phyloP scores from a whole-genome alignment of 2,113 vertebrate species.

The Labeo rohita region DNA sequence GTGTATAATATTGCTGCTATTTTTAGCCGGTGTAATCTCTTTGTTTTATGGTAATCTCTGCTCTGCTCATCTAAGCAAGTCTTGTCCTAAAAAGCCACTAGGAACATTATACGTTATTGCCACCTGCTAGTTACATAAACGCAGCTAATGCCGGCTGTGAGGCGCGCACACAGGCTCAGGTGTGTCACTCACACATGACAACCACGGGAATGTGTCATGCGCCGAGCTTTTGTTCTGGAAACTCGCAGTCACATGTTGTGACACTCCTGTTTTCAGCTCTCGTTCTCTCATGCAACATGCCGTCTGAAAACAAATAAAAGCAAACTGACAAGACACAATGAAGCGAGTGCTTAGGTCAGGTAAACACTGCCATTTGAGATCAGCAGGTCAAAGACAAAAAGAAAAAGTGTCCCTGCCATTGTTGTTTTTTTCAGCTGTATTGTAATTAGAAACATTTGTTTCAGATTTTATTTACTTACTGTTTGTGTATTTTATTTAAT shows the following conservation, averaged over 20 bases:
- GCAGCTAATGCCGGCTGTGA: constrained; percentile 51
- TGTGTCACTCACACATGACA: constrained; percentile 47
- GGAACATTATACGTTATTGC: constrained; percentile 55
- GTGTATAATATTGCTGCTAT: constrained; percentile 27
- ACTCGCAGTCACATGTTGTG: constrained; percentile 25
- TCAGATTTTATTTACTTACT: too few relatives aligned
- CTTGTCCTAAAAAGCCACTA: constrained; percentile 55
- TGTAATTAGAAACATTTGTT: not conserved
- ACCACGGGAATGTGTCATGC: constrained; percentile 14
- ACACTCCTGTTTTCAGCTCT: not conserved
- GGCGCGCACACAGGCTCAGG: constrained; percentile 16
- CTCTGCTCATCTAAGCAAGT: constrained; percentile 65
- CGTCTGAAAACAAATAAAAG: constrained; percentile 19
- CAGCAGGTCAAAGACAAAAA: not conserved
- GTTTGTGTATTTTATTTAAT: too few relatives aligned
- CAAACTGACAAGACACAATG: constrained; percentile 17
- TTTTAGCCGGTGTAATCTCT: constrained; percentile 53
- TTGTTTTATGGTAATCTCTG: constrained; percentile 62
- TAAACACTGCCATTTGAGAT: not conserved
- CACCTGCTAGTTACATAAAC: constrained; percentile 66
- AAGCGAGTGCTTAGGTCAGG: constrained; percentile 1
- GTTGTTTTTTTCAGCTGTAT: not conserved
- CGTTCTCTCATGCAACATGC: not conserved
- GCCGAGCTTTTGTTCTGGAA: constrained; percentile 6
- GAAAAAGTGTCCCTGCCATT: not conserved